Evolutionary conservation across 2,797 vertebrate species (phyloP).

Genomic region (Ceryle rudis): DNA sequence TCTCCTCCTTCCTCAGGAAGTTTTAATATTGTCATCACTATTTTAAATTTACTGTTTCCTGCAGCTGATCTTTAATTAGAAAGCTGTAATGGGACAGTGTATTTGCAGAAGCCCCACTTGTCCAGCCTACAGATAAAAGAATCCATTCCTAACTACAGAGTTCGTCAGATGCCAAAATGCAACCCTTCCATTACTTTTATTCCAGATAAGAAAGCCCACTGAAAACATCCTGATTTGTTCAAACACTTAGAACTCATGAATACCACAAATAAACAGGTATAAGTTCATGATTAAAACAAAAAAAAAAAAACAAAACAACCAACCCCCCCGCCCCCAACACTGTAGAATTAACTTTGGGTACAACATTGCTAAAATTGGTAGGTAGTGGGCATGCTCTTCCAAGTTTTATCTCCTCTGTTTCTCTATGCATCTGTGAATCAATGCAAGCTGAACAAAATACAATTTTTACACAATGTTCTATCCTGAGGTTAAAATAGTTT

Average conservation of each 20-base stretch:
- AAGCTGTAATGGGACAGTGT: not conserved
- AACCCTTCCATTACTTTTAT: not conserved
- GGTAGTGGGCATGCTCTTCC: not conserved
- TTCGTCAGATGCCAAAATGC: not conserved
- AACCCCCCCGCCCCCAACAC: not conserved
- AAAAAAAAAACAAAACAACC: not conserved
- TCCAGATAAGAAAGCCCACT: not conserved
- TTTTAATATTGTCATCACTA: slow-evolving; percentile 36
- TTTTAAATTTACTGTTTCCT: slow-evolving; percentile 58
- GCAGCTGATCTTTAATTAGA: slow-evolving; percentile 56
- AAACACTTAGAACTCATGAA: not conserved
- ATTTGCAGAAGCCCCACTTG: not conserved
- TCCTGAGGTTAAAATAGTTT: not conserved
- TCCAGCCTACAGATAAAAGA: not conserved
- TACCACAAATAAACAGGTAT: not conserved
- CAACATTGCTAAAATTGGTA: not conserved
- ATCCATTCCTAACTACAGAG: not conserved
- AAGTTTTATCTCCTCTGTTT: not conserved
- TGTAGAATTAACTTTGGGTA: not conserved
- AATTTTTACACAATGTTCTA: not conserved
- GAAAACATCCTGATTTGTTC: not conserved
- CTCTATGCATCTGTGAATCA: not conserved
- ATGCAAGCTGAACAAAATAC: not conserved
- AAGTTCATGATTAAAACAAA: not conserved
- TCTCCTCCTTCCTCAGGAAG: not conserved